Percentiles rank a stretch among this genome's conserved stretches.
phyloP scores from a whole-genome alignment of 2,113 vertebrate genomes.

The Clarias batrachus region DNA sequence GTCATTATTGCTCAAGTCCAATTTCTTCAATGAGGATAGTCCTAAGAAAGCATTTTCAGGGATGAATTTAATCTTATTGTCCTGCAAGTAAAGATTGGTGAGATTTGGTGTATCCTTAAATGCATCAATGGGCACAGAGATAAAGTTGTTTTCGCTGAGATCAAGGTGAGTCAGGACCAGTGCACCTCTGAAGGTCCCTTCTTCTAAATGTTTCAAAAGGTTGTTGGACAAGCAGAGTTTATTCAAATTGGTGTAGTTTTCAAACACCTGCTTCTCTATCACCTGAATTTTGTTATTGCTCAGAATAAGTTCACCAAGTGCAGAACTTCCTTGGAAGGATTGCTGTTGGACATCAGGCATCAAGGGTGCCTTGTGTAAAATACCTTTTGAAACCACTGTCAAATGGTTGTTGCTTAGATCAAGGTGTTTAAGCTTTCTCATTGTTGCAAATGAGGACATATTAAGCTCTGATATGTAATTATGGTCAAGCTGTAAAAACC shows the following conservation, averaged over 20 bases:
- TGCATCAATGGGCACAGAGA: constrained; percentile 31
- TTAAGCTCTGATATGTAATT: constrained; percentile 59
- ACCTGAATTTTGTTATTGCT: constrained; percentile 54
- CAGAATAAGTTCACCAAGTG: constrained; percentile 56
- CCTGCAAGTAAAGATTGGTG: constrained; percentile 56
- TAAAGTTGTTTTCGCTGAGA: constrained; percentile 55
- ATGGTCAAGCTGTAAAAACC: constrained; percentile 55
- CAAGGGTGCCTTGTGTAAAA: constrained; percentile 50
- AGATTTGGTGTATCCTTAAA: constrained; percentile 53
- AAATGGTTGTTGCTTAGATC: constrained; percentile 60
- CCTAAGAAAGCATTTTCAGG: constrained; percentile 55
- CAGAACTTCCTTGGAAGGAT: constrained; percentile 44
- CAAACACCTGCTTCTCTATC: constrained; percentile 54
- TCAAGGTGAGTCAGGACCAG: constrained; percentile 49
- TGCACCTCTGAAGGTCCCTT: constrained; percentile 48
- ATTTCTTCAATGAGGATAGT: constrained; percentile 44
- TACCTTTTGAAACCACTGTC: constrained; percentile 38
- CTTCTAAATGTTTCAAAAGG: constrained; percentile 45
- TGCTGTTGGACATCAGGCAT: background rate
- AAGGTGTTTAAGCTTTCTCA: constrained; percentile 57
- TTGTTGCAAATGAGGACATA: constrained; percentile 43
- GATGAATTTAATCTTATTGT: constrained; percentile 58
- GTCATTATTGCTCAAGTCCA: constrained; percentile 63
- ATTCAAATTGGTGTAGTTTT: constrained; percentile 48
- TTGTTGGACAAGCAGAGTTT: constrained; percentile 62